Evolutionary conservation across 2,797 vertebrate genomes (phyloP).

Genomic region (Chromis chromis): DNA sequence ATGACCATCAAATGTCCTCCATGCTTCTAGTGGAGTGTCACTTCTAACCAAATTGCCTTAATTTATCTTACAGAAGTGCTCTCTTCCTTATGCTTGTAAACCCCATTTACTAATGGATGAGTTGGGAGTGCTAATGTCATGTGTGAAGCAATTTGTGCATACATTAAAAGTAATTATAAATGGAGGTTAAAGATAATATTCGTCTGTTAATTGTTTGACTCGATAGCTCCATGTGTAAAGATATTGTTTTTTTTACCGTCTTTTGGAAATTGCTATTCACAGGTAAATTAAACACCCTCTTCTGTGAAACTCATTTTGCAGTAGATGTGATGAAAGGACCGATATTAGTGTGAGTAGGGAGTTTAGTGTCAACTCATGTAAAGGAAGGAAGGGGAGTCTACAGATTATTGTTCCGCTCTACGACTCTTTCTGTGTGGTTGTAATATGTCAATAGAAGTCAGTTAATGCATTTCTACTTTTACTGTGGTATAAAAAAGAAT

Average conservation of each 20-base stretch:
- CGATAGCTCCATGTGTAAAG: too few species aligned
- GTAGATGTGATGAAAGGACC: neutral
- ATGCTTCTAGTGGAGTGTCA: conserved; percentile 40
- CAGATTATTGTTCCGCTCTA: conserved; percentile 2
- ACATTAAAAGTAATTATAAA: conserved; percentile 10
- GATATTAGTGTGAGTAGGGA: neutral
- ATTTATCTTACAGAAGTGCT: conserved; percentile 48
- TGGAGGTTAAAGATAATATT: conserved; percentile 1
- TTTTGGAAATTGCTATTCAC: neutral
- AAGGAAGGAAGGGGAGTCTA: conserved; percentile 1
- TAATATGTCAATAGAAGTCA: too few species aligned
- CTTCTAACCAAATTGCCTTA: conserved; percentile 41
- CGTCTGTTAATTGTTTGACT: too few species aligned
- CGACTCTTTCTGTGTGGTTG: neutral
- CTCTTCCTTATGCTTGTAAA: conserved; percentile 13
- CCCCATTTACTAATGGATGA: neutral
- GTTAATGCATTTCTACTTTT: too few species aligned
- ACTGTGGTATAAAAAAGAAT: too few species aligned
- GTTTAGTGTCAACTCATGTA: conserved; percentile 4
- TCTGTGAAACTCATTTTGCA: neutral
- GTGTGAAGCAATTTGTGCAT: neutral
- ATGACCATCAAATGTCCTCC: conserved; percentile 65
- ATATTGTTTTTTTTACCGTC: neutral
- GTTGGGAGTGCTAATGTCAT: neutral
- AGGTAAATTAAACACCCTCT: neutral